Evolutionary conservation across 1,140 invertebrate genomes (phyloP).

Genomic region (Ceratina japonica): DNA sequence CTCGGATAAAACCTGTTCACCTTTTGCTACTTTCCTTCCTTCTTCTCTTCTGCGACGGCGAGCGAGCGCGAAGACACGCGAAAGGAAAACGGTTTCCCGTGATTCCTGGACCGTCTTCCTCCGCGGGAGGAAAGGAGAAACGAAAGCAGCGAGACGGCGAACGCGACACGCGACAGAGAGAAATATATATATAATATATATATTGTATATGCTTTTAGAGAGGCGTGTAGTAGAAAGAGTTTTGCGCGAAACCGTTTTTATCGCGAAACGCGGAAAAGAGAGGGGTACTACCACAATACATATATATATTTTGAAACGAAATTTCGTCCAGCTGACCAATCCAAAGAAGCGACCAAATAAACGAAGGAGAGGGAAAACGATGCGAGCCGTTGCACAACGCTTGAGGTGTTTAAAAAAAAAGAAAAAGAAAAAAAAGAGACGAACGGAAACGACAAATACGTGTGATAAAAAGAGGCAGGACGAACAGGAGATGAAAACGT

Average conservation of each 20-base stretch:
- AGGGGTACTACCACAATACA: conserved; percentile 57
- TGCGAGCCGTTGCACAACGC: conserved; percentile 73
- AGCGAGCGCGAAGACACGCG: conserved; percentile 29
- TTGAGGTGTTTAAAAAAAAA: conserved; percentile 70
- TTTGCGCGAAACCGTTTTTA: conserved; percentile 23
- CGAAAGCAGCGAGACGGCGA: conserved; percentile 46
- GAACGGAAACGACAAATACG: neutral
- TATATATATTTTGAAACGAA: conserved; percentile 66
- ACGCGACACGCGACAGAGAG: conserved; percentile 33
- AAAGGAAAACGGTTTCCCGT: conserved; percentile 13
- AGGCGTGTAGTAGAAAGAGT: conserved; percentile 11
- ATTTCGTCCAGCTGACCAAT: conserved; percentile 80
- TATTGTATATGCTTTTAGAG: conserved; percentile 27
- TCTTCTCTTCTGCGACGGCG: neutral
- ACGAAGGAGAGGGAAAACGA: conserved; percentile 71
- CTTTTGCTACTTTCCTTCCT: conserved; percentile 37
- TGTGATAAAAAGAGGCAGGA: neutral
- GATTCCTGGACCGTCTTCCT: neutral
- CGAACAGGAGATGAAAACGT: neutral
- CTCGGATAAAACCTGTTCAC: conserved; percentile 58
- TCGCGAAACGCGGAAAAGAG: conserved; percentile 27
- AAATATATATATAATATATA: conserved; percentile 28
- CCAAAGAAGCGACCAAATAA: conserved; percentile 80
- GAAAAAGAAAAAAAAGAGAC: too few relatives aligned
- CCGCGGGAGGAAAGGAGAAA: conserved; percentile 32